Evolutionary conservation across 2,888 invertebrate species (phyloP).

Genomic region (Latheticus oryzae): DNA sequence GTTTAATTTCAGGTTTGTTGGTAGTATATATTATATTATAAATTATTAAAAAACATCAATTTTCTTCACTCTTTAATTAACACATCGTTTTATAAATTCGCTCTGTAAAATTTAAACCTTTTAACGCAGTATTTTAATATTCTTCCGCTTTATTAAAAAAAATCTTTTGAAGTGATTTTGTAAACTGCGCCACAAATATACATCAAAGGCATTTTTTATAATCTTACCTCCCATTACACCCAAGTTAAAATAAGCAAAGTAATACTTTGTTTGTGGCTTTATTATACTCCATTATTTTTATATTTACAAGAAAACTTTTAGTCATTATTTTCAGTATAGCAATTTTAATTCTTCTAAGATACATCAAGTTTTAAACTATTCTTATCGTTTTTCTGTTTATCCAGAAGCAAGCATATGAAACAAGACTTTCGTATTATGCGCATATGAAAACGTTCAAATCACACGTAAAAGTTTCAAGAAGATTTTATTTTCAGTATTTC

Average conservation of each 20-base stretch:
- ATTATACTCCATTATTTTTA: constrained; percentile 6
- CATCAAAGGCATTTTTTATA: constrained; percentile 27
- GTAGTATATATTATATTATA: too few relatives aligned
- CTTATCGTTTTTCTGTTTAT: too few relatives aligned
- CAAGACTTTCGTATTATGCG: constrained; percentile 1
- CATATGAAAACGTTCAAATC: neutral
- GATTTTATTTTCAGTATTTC: constrained; percentile 17
- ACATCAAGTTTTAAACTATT: too few relatives aligned
- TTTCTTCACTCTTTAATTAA: neutral
- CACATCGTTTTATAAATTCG: too few relatives aligned
- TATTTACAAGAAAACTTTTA: neutral
- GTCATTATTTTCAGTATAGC: too few relatives aligned
- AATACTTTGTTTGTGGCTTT: neutral
- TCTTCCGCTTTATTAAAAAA: too few relatives aligned
- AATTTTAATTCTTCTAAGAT: too few relatives aligned
- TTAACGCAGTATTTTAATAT: too few relatives aligned
- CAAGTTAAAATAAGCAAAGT: constrained; percentile 10
- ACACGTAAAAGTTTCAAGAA: constrained; percentile 1
- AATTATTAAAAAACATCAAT: too few relatives aligned
- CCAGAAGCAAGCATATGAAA: too few relatives aligned
- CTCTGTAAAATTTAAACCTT: too few relatives aligned
- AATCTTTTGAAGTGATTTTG: constrained; percentile 21
- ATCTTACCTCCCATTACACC: constrained; percentile 11
- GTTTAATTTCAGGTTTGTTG: too few relatives aligned
- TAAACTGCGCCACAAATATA: constrained; percentile 1